Evolutionary conservation across 2,888 invertebrate genomes (phyloP).

Genomic region (Galerucella nymphaeae): DNA sequence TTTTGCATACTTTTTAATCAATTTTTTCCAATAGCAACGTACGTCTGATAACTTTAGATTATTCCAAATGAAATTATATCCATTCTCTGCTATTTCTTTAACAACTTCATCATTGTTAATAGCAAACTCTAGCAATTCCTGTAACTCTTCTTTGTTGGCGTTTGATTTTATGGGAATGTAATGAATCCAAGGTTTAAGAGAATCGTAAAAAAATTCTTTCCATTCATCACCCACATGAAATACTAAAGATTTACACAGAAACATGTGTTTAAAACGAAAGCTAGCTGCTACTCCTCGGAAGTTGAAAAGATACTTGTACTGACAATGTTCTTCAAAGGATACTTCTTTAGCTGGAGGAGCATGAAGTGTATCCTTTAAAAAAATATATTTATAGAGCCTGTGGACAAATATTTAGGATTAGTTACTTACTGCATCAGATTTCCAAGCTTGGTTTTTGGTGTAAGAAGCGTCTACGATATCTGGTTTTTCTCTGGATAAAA

Average conservation of each 20-base stretch:
- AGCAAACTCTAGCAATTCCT: conserved; percentile 79
- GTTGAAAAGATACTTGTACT: conserved; percentile 94
- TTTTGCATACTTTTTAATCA: conserved; percentile 80
- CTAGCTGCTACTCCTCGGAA: conserved; percentile 97
- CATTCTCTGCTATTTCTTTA: conserved; percentile 82
- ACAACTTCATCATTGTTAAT: conserved; percentile 79
- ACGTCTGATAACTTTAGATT: conserved; percentile 86
- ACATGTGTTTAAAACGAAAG: conserved; percentile 95
- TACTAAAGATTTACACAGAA: conserved; percentile 91
- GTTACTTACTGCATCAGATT: conserved; percentile 80
- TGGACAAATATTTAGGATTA: neutral
- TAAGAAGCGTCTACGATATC: conserved; percentile 91
- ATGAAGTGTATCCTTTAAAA: conserved; percentile 83
- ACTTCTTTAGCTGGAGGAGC: conserved; percentile 87
- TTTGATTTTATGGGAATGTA: conserved; percentile 84
- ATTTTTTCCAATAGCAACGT: conserved; percentile 85
- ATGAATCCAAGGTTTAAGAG: conserved; percentile 94
- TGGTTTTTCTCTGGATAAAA: conserved; percentile 80
- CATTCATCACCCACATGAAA: conserved; percentile 95
- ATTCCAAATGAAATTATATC: conserved; percentile 85
- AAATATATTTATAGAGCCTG: neutral
- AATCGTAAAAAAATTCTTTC: conserved; percentile 94
- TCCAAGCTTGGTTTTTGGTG: conserved; percentile 99
- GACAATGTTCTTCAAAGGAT: conserved; percentile 90
- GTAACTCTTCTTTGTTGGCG: conserved; percentile 76